These are phyloP conservation scores for Halotydeus destructor DNA, from an alignment of 1,140 invertebrate genomes.

Conservation along the genomic window DNA sequence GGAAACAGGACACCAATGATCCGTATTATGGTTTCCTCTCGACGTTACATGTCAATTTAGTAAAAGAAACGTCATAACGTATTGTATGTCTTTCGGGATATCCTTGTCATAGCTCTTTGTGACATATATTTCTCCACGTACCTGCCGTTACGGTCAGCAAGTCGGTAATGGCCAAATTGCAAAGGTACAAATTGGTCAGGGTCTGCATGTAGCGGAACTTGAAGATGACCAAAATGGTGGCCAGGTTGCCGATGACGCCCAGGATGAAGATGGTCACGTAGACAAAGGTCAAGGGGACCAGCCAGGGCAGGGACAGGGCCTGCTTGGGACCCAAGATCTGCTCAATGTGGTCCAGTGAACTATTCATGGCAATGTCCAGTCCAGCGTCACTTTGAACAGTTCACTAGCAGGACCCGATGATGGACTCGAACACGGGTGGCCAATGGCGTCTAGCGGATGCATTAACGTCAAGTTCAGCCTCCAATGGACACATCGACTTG, in stretches of 20 bases:
- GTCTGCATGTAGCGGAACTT: slow-evolving; percentile 31
- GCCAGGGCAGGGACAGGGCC: slow-evolving; percentile 18
- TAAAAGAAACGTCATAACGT: no score
- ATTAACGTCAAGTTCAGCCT: no score
- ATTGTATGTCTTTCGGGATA: no score
- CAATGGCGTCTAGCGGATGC: no score
- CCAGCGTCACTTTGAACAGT: no score
- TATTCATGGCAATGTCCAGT: background rate
- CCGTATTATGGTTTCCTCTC: no score
- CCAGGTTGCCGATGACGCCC: slow-evolving; percentile 32
- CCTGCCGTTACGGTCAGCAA: slow-evolving; percentile 23
- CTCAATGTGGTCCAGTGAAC: slow-evolving; percentile 16
- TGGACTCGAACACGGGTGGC: no score
- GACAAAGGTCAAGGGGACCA: slow-evolving; percentile 27
- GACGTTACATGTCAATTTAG: no score
- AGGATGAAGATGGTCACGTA: slow-evolving; percentile 30
- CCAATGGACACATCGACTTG: no score
- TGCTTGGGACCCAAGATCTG: slow-evolving; percentile 22
- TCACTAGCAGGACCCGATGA: background rate
- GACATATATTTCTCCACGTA: no score
- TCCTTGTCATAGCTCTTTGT: no score
- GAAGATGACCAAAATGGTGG: slow-evolving; percentile 11
- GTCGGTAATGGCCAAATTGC: slow-evolving; percentile 31
- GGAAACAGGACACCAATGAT: no score
- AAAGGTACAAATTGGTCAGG: slow-evolving; percentile 35